Conservation (phyloP, 2,888 invertebrate genomes). For the Drosophila buzzatii region DNA sequence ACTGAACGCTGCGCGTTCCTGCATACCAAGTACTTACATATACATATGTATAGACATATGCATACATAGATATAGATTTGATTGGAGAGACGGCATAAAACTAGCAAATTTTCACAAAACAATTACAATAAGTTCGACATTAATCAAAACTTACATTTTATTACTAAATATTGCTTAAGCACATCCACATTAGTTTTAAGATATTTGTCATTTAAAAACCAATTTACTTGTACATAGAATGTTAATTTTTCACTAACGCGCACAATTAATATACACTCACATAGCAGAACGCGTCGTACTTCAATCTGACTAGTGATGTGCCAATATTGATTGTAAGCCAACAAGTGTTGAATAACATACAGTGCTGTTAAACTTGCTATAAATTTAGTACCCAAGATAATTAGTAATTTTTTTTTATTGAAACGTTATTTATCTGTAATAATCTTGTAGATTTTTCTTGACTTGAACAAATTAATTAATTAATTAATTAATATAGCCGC, state of each 20-base stretch:
- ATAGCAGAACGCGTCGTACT: slow-evolving; percentile 52
- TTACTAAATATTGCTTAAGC: slow-evolving; percentile 40
- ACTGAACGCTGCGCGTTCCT: slow-evolving; percentile 59
- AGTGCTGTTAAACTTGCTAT: background rate
- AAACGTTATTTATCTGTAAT: background rate
- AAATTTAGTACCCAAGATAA: background rate
- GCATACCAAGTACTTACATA: slow-evolving; percentile 49
- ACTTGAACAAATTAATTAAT: background rate
- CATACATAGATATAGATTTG: slow-evolving; percentile 10
- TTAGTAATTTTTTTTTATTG: background rate
- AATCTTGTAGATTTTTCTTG: background rate
- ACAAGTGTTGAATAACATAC: slow-evolving; percentile 18
- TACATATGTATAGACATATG: slow-evolving; percentile 8
- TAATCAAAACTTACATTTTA: slow-evolving; percentile 59
- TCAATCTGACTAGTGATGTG: slow-evolving; percentile 36
- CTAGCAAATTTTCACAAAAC: slow-evolving; percentile 38
- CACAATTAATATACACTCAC: slow-evolving; percentile 45
- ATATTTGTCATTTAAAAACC: slow-evolving; percentile 37
- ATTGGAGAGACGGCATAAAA: slow-evolving; percentile 34
- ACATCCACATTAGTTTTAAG: slow-evolving; percentile 33
- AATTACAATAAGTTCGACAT: slow-evolving; percentile 6
- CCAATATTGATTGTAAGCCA: slow-evolving; percentile 15
- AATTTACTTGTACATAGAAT: slow-evolving; percentile 47
- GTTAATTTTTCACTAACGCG: slow-evolving; percentile 58
- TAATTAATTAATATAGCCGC: background rate